Percentiles rank a stretch among this genome's conserved stretches.
Conservation (phyloP, 37 sponge, comb jelly and placozoan species). For the Geodia barretti region DNA sequence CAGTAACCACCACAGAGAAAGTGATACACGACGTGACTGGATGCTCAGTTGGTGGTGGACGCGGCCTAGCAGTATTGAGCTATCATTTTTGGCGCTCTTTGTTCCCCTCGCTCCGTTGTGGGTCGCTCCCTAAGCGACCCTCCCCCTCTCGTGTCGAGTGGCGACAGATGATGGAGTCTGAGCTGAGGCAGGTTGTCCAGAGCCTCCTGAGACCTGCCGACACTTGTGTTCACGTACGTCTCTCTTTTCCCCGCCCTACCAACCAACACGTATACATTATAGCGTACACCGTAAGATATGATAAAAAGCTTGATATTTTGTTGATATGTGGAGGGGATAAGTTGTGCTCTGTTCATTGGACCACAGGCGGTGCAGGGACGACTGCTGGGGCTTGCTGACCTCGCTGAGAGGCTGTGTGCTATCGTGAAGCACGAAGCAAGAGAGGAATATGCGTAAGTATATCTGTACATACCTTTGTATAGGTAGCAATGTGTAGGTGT, state of each 20-base stretch:
- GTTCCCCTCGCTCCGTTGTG: too few species aligned
- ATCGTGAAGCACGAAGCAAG: slow-evolving; percentile 58
- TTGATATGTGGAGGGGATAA: neutral
- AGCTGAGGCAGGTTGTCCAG: slow-evolving; percentile 21
- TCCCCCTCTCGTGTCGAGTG: neutral
- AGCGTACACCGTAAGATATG: neutral
- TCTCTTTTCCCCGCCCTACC: too few species aligned
- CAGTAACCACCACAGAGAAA: too few species aligned
- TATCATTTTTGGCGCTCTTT: too few species aligned
- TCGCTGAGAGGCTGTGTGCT: slow-evolving; percentile 15
- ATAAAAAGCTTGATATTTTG: neutral
- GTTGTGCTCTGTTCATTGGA: neutral
- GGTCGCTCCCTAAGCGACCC: neutral
- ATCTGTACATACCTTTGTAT: neutral
- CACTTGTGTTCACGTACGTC: slow-evolving; percentile 64
- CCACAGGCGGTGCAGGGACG: slow-evolving; percentile 31
- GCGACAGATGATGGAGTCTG: neutral
- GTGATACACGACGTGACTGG: too few species aligned
- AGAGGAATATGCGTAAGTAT: slow-evolving; percentile 53
- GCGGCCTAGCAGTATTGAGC: too few species aligned
- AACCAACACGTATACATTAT: too few species aligned
- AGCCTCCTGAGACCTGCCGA: slow-evolving; percentile 65
- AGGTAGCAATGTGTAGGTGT: too few species aligned
- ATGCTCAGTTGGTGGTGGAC: too few species aligned
- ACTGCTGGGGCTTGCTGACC: slow-evolving; percentile 29